These are phyloP conservation scores for Holacanthella duospinosa DNA, from an alignment of 2,888 invertebrate genomes.

Conservation along the genomic window DNA sequence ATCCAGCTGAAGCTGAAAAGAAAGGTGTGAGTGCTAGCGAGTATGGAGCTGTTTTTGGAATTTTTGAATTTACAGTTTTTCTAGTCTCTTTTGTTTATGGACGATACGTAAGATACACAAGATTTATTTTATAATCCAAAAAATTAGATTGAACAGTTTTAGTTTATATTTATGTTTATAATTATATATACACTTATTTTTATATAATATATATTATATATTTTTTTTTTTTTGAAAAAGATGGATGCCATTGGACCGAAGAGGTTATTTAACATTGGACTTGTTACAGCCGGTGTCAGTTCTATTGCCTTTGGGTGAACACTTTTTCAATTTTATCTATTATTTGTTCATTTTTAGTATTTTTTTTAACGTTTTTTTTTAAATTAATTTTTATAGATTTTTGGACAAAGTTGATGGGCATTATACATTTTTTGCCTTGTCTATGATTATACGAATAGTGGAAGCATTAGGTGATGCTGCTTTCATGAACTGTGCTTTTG, in stretches of 20 bases:
- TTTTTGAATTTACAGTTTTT: slow-evolving; percentile 74
- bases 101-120: slow-evolving; percentile 50
- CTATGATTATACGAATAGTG: slow-evolving; percentile 65
- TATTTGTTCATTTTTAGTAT: too few relatives aligned
- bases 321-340: too few relatives aligned
- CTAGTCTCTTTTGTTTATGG: slow-evolving; percentile 72
- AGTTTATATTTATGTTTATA: background rate
- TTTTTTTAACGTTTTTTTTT: too few relatives aligned
- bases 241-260: background rate
- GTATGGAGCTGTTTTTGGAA: slow-evolving; percentile 76
- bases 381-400: background rate
- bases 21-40: slow-evolving; percentile 71
- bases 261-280: background rate
- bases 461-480: slow-evolving; percentile 78
- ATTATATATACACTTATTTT: background rate
- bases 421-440: slow-evolving; percentile 38
- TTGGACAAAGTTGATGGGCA: background rate
- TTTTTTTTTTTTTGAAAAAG: background rate
- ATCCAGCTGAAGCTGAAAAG: slow-evolving; percentile 69
- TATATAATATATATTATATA: background rate
- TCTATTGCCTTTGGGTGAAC: background rate
- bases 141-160: background rate
- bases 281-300: background rate
- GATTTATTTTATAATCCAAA: too few relatives aligned
- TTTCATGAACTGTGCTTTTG: slow-evolving; percentile 75